Evolutionary conservation across 2,888 invertebrate species (phyloP).

Genomic region (Pilophorus perplexus): DNA sequence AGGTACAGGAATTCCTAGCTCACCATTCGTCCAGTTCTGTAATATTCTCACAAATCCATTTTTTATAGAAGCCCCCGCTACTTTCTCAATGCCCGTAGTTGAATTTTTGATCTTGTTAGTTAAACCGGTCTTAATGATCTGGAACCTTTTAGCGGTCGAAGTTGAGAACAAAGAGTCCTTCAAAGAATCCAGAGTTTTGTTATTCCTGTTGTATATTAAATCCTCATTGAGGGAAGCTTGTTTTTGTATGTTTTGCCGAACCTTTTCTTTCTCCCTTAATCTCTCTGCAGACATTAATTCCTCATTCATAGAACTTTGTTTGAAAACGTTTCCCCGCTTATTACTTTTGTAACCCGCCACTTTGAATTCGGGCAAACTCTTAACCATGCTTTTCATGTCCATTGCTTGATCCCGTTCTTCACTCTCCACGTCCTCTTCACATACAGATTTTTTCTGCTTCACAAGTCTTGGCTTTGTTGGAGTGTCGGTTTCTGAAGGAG

Average conservation of each 20-base stretch:
- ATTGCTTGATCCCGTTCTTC: slow-evolving; percentile 53
- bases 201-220: slow-evolving; percentile 63
- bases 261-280: slow-evolving; percentile 74
- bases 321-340: slow-evolving; percentile 62
- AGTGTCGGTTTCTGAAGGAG: slow-evolving; percentile 49
- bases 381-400: slow-evolving; percentile 66
- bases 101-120: slow-evolving; percentile 80
- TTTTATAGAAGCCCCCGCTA: slow-evolving; percentile 65
- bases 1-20: slow-evolving; percentile 45
- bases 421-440: slow-evolving; percentile 57
- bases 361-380: slow-evolving; percentile 65
- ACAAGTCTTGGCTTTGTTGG: slow-evolving; percentile 66
- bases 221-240: slow-evolving; percentile 87
- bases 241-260: slow-evolving; percentile 80
- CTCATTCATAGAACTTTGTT: slow-evolving; percentile 85
- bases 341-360: slow-evolving; percentile 48
- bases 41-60: slow-evolving; percentile 79
- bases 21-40: slow-evolving; percentile 65
- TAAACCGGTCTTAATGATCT: slow-evolving; percentile 73
- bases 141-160: slow-evolving; percentile 70
- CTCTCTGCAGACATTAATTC: slow-evolving; percentile 86
- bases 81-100: slow-evolving; percentile 78
- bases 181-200: slow-evolving; percentile 66
- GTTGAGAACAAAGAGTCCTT: slow-evolving; percentile 72
- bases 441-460: slow-evolving; percentile 81